These are phyloP conservation scores for Buteo buteo DNA, from an alignment of 2,113 vertebrate genomes.

Conservation along the genomic window DNA sequence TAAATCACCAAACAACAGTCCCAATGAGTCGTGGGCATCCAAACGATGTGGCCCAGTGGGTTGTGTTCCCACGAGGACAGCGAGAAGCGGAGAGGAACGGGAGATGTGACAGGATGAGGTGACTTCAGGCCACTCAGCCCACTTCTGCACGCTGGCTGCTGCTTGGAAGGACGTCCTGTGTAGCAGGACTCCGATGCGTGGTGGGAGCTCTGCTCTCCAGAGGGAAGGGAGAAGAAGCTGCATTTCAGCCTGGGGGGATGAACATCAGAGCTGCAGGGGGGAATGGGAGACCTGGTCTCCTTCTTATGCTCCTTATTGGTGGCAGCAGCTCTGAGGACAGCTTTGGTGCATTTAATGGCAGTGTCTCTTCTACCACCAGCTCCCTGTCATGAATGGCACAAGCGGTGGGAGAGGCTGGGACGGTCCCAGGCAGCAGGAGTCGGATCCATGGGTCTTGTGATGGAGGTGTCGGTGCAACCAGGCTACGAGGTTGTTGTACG, in stretches of 20 bases:
- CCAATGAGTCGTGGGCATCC: not conserved
- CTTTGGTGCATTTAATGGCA: not conserved
- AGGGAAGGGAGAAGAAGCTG: not conserved
- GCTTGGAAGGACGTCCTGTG: not conserved
- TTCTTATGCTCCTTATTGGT: rapidly evolving
- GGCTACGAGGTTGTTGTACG: not conserved
- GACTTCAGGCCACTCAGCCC: not conserved
- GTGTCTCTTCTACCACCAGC: not conserved
- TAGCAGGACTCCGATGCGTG: rapidly evolving
- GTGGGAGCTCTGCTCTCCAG: not conserved
- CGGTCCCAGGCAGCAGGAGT: not conserved
- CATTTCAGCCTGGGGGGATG: not conserved
- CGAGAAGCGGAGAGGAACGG: not conserved
- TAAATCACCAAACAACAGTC: not conserved
- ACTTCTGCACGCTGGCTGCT: not conserved
- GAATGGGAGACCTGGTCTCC: rapidly evolving
- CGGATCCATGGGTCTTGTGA: not conserved
- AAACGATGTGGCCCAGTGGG: not conserved
- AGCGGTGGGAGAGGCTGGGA: not conserved
- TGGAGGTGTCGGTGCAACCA: rapidly evolving
- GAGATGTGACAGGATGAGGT: not conserved
- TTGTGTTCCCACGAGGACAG: not conserved
- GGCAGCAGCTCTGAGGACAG: not conserved
- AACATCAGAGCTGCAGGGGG: not conserved
- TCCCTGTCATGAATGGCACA: not conserved